Base-by-base conservation (phyloP, 1,140 invertebrate genomes). In the Plectrocnemia conspersa region DNA sequence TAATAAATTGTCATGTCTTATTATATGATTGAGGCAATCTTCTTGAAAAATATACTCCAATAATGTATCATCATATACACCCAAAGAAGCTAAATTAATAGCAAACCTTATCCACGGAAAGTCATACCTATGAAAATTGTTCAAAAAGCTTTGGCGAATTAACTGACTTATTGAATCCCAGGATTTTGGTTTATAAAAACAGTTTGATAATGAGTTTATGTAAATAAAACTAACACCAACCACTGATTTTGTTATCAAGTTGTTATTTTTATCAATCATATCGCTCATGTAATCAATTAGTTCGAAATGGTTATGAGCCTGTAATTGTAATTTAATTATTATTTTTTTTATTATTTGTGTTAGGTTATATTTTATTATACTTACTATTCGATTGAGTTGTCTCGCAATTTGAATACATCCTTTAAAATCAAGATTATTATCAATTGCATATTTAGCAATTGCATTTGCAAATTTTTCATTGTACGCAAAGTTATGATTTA, bases 111-210 rank as follows among this genome's bases (percentile, higher is more conserved):
- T 63, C 76, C 73, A 77, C 0, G 72, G 70, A 13, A 72, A 54
- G 1, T 68, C 64, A 18, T 64, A 59, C 23, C 62, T 64, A 27
- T 71, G 66, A 1, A 56, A 61, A 23, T 64, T 57, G 15, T 73
- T 58, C 4, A 70, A 61, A 24, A 66, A 58, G 58, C 73, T 69
- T 22, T 66, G 24, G 7, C 71, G 62, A 64, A 77, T 66, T 66
- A 72, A 47, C 47, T 54, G 49, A 56, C 66, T 64, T 24, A 85
- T 64, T 23, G 50, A 59, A 1, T 68, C 59, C 80, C 81, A 84
- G 59, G 74, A 59, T 13, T 66, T 44, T 1, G 82, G 80, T 33
- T 74, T 77, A 62, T 78, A 83, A 66, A 82, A 77, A 23, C 76
- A 78, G 58, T 74, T 72, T 10, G 75, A 66, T 21, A 80, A 64